These are phyloP conservation scores for Eriosoma lanigerum DNA, from an alignment of 1,140 invertebrate genomes.

Conservation along the genomic window DNA sequence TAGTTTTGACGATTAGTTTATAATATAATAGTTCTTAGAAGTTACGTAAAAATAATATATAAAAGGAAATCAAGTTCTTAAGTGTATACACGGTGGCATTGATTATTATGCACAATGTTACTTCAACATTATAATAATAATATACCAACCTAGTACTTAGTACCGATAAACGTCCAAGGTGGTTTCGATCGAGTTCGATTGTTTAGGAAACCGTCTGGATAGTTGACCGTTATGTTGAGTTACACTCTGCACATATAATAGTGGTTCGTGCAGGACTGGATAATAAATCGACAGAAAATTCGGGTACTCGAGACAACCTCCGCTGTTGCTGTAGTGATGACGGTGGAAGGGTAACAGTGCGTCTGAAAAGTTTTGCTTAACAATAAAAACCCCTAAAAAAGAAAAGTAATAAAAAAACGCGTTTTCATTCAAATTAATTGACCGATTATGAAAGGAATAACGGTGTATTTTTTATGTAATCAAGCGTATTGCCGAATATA, in stretches of 20 bases:
- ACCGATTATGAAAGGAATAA: slow-evolving; percentile 10
- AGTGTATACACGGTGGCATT: too few species aligned
- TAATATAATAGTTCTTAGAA: too few species aligned
- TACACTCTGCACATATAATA: background rate
- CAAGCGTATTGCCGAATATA: background rate
- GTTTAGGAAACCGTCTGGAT: slow-evolving; percentile 13
- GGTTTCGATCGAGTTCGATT: slow-evolving; percentile 15
- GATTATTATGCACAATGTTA: too few species aligned
- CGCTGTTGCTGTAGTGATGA: background rate
- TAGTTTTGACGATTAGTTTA: too few species aligned
- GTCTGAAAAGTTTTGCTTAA: slow-evolving; percentile 42
- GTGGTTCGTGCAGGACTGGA: background rate
- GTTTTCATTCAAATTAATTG: slow-evolving; percentile 13
- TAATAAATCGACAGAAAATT: slow-evolving; percentile 37
- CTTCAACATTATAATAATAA: too few species aligned
- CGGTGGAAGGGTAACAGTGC: background rate
- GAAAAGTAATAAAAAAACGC: slow-evolving; percentile 29
- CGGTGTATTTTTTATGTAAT: slow-evolving; percentile 7
- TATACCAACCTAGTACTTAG: too few species aligned
- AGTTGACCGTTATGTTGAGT: slow-evolving; percentile 22
- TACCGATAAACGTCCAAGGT: too few species aligned
- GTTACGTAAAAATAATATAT: too few species aligned
- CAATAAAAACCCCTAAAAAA: slow-evolving; percentile 26
- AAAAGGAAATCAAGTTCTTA: too few species aligned
- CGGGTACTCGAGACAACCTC: slow-evolving; percentile 21